These are phyloP conservation scores for Cabera pusaria DNA, from an alignment of 2,888 invertebrate genomes.

Conservation along the genomic window DNA sequence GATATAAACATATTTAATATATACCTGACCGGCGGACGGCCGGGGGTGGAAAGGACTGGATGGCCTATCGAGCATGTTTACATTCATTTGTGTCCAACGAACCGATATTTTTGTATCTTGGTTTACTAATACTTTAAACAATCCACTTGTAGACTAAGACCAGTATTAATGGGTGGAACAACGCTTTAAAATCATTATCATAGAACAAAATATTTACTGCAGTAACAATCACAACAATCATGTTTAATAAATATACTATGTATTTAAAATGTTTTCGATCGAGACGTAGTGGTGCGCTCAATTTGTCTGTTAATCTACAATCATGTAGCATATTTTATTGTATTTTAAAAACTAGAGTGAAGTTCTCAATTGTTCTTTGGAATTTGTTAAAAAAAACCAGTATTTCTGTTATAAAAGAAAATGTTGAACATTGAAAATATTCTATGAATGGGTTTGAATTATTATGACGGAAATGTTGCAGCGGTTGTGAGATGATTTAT, in stretches of 20 bases:
- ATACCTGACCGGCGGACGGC: slow-evolving; percentile 43
- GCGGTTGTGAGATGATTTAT: slow-evolving; percentile 83
- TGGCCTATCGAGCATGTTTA: slow-evolving; percentile 49
- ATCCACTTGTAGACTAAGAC: no score
- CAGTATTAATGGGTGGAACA: no score
- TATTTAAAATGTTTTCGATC: no score
- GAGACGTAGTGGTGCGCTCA: slow-evolving; percentile 50
- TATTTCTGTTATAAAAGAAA: slow-evolving; percentile 52
- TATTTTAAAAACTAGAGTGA: slow-evolving; percentile 16
- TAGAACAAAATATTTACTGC: slow-evolving; percentile 32
- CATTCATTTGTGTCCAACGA: no score
- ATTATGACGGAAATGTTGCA: slow-evolving; percentile 74
- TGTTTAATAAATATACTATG: no score
- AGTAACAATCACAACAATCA: no score
- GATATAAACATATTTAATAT: slow-evolving; percentile 33
- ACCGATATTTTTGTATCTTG: slow-evolving; percentile 54
- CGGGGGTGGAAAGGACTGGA: slow-evolving; percentile 37
- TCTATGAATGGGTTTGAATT: slow-evolving; percentile 68
- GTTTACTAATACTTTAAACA: slow-evolving; percentile 32
- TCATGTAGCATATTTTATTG: slow-evolving; percentile 26
- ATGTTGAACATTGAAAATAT: slow-evolving; percentile 65
- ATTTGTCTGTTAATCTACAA: slow-evolving; percentile 35
- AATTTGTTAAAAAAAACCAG: slow-evolving; percentile 46
- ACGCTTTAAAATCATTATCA: slow-evolving; percentile 29
- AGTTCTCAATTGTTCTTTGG: slow-evolving; percentile 38